A percentile compares a stretch with the other conserved stretches of the same genome.
Evolutionary conservation across 2,888 invertebrate species (phyloP).

Genomic region (Ectemnius lituratus): DNA sequence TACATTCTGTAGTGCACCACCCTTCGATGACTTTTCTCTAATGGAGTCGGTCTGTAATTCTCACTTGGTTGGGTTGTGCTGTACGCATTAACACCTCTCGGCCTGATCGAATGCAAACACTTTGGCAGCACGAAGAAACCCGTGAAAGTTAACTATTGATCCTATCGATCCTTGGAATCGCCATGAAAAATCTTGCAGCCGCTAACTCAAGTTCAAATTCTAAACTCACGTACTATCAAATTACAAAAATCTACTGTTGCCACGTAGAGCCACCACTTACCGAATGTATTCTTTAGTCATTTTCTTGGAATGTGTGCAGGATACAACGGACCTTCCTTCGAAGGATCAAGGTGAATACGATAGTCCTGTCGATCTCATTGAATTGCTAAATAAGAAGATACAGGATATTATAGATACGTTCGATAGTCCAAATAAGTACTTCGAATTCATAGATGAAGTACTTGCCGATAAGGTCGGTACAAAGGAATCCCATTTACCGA

Average conservation of each 20-base stretch:
- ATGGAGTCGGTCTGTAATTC: slow-evolving; percentile 63
- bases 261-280: too few species aligned
- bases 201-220: slow-evolving; percentile 50
- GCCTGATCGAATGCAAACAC: slow-evolving; percentile 68
- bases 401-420: slow-evolving; percentile 76
- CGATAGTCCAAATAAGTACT: slow-evolving; percentile 71
- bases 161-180: slow-evolving; percentile 48
- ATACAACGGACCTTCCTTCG: slow-evolving; percentile 77
- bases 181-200: slow-evolving; percentile 27
- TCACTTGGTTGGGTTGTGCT: slow-evolving; percentile 61
- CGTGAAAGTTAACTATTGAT: slow-evolving; percentile 58
- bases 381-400: slow-evolving; percentile 77
- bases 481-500: background rate
- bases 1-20: slow-evolving; percentile 36
- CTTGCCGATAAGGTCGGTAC: slow-evolving; percentile 63
- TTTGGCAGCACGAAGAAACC: slow-evolving; percentile 33
- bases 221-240: slow-evolving; percentile 15
- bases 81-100: slow-evolving; percentile 67
- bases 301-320: slow-evolving; percentile 56
- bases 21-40: slow-evolving; percentile 57
- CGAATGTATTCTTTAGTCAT: too few species aligned
- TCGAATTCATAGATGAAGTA: slow-evolving; percentile 69
- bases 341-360: slow-evolving; percentile 79
- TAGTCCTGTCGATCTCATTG: slow-evolving; percentile 78
- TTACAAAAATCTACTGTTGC: background rate